Conservation (phyloP, 53 echinoderm and acorn worm species). For the Glandiceps talaboti region DNA sequence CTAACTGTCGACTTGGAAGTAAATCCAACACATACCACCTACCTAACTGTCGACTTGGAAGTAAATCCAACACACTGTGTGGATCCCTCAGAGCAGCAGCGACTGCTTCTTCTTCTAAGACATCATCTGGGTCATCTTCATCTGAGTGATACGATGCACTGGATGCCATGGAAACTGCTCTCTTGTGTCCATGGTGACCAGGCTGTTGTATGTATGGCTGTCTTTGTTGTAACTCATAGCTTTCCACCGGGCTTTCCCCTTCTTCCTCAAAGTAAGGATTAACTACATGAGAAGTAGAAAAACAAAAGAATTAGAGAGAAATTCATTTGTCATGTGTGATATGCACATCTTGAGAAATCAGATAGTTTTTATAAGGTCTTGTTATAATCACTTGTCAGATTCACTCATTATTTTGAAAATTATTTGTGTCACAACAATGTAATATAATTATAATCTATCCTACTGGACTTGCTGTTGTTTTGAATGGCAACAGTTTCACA, state of each 20-base stretch:
- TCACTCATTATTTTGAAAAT: too few species aligned
- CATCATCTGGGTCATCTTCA: constrained; percentile 69
- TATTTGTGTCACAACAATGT: too few species aligned
- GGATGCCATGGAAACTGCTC: constrained; percentile 39
- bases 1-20: constrained; percentile 82
- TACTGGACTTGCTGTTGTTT: too few species aligned
- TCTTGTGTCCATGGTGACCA: not conserved
- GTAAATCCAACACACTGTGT: constrained; percentile 58
- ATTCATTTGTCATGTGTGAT: too few species aligned
- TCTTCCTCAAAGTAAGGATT: constrained; percentile 30
- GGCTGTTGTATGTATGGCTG: not conserved
- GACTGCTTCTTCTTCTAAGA: constrained; percentile 50
- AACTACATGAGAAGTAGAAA: too few species aligned
- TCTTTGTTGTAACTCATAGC: not conserved
- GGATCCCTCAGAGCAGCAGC: constrained; percentile 77
- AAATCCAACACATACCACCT: constrained; percentile 56
- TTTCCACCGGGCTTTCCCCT: not conserved
- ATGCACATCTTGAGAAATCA: too few species aligned
- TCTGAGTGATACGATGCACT: constrained; percentile 51
- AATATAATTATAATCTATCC: too few species aligned
- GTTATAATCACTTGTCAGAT: too few species aligned
- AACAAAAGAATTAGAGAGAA: too few species aligned
- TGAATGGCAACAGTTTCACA: too few species aligned
- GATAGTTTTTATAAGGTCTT: too few species aligned
- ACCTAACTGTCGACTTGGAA: constrained; percentile 88